phyloP scores from a whole-genome alignment of 2,113 vertebrate genomes.

The Campylomormyrus numenius region DNA sequence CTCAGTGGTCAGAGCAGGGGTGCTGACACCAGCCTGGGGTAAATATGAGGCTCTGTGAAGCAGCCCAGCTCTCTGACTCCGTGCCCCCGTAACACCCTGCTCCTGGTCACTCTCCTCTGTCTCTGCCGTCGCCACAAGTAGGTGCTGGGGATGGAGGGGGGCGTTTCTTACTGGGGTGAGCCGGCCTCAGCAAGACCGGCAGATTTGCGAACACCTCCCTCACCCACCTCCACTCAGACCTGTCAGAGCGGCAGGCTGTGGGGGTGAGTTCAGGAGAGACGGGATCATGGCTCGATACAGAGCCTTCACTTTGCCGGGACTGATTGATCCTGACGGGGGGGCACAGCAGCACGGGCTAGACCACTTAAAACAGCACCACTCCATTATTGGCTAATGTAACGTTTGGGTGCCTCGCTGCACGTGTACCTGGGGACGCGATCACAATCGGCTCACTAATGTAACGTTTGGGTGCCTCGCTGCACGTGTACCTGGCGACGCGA shows the following conservation, averaged over 20 bases:
- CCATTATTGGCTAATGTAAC: slow-evolving; percentile 59
- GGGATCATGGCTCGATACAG: slow-evolving; percentile 45
- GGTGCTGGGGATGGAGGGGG: neutral
- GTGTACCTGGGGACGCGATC: slow-evolving; percentile 23
- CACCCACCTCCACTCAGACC: neutral
- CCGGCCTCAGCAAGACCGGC: neutral
- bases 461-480: slow-evolving; percentile 59
- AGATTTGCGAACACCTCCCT: neutral
- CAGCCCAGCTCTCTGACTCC: neutral
- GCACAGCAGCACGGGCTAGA: slow-evolving; percentile 61
- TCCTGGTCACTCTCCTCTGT: neutral
- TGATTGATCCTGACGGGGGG: slow-evolving; percentile 70
- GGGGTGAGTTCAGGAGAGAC: no score
- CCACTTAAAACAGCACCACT: slow-evolving; percentile 59
- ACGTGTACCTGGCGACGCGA: slow-evolving; percentile 24
- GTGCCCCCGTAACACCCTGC: neutral
- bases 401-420: slow-evolving; percentile 57
- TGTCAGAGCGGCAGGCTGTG: neutral
- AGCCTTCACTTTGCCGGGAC: slow-evolving; percentile 64
- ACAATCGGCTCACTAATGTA: slow-evolving; percentile 45
- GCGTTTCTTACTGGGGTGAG: neutral
- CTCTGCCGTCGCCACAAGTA: neutral
- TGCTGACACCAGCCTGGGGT: no score
- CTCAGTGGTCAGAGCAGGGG: neutral
- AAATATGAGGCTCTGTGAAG: neutral